Percentiles rank a stretch among this genome's conserved stretches.
phyloP scores from a whole-genome alignment of 2,888 invertebrate species.

The Ectobius pallidus region DNA sequence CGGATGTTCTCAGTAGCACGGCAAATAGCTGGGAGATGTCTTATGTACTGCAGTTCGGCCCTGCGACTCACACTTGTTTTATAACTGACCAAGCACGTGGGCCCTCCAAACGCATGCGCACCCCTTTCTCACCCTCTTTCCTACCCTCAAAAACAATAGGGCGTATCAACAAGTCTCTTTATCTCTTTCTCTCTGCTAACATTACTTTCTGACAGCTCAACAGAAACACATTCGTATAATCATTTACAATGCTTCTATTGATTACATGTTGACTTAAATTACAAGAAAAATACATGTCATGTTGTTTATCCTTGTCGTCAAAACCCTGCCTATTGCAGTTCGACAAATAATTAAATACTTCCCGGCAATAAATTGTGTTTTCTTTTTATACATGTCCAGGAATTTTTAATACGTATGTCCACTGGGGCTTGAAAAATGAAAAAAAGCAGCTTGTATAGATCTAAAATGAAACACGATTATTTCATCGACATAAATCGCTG shows the following conservation, averaged over 20 bases:
- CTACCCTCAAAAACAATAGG: neutral
- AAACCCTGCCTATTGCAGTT: no score
- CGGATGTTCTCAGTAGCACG: neutral
- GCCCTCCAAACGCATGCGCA: neutral
- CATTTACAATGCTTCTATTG: neutral
- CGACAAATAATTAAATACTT: no score
- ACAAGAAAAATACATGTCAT: neutral
- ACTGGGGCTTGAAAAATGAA: no score
- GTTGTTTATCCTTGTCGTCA: neutral
- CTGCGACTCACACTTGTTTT: neutral
- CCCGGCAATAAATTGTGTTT: no score
- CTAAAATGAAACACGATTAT: no score
- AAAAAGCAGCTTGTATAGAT: no score
- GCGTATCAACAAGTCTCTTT: slow-evolving; percentile 16
- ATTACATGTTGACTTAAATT: neutral
- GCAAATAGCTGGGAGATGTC: neutral
- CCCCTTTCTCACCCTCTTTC: neutral
- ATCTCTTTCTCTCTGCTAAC: neutral
- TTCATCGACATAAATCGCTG: no score
- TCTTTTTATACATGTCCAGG: no score
- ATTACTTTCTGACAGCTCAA: slow-evolving; percentile 7
- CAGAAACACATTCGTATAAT: slow-evolving; percentile 5
- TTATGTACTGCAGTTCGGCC: neutral
- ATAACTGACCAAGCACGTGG: slow-evolving; percentile 8
- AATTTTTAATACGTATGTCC: no score